Conservation (phyloP, 2,113 vertebrate species). For the Ploceus nigricollis region DNA sequence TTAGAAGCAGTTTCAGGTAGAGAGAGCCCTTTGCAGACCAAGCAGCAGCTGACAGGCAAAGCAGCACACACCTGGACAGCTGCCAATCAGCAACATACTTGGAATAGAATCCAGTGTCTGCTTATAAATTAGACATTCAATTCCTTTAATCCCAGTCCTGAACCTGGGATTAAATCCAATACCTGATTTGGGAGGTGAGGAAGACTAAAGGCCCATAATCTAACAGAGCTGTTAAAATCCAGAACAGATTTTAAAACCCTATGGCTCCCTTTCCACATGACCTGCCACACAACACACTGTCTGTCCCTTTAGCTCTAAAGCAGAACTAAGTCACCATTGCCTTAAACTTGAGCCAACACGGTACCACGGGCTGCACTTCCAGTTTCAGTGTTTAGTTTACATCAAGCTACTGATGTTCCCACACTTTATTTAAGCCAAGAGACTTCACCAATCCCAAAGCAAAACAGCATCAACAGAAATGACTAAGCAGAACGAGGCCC, state of each 20-base stretch:
- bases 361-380: background rate
- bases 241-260: background rate
- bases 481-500: conserved; percentile 65
- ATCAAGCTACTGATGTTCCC: background rate
- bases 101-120: background rate
- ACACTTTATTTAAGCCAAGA: background rate
- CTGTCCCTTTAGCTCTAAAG: background rate
- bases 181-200: background rate
- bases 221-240: background rate
- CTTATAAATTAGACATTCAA: conserved; percentile 12
- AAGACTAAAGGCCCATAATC: background rate
- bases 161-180: background rate
- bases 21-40: background rate
- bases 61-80: background rate
- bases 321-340: background rate
- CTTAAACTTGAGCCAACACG: background rate
- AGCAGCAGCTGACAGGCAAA: background rate
- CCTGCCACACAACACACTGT: background rate
- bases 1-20: conserved; percentile 4
- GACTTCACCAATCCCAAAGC: conserved; percentile 26
- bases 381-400: background rate
- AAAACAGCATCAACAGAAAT: conserved; percentile 27
- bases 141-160: background rate
- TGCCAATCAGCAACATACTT: background rate
- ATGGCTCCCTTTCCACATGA: background rate